phyloP scores from a whole-genome alignment of 1,140 invertebrate species.

The Solen grandis region DNA sequence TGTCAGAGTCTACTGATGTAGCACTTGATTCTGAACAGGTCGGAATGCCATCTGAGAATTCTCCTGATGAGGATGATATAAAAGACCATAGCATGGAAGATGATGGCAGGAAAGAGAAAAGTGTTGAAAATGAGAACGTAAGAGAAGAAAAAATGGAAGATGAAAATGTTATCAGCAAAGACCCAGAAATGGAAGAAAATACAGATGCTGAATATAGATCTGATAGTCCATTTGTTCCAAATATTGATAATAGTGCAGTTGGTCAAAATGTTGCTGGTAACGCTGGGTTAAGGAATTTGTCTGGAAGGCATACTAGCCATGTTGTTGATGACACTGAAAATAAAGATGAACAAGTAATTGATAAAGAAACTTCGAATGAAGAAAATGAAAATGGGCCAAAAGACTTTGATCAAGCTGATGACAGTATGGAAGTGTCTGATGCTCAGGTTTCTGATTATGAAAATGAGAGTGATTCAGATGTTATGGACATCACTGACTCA shows the following conservation, averaged over 20 bases:
- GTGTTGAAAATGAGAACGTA: not conserved
- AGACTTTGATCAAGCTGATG: not conserved
- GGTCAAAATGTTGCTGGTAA: no score
- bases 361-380: not conserved
- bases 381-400: not conserved
- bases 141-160: not conserved
- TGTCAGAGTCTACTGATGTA: not conserved
- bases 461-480: slow-evolving; percentile 20
- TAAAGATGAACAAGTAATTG: not conserved
- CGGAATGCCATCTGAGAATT: not conserved
- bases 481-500: slow-evolving; percentile 45
- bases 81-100: not conserved
- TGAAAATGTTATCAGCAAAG: not conserved
- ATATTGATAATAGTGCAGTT: not conserved
- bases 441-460: slow-evolving; percentile 5
- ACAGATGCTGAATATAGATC: not conserved
- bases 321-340: no score
- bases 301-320: no score
- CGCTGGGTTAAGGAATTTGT: no score
- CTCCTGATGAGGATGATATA: not conserved
- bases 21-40: not conserved
- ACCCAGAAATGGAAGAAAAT: not conserved
- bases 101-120: not conserved
- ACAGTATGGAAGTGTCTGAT: not conserved
- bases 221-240: not conserved